These are phyloP conservation scores for Neofelis nebulosa DNA, from an alignment of 2,113 vertebrate genomes.

Conservation along the genomic window DNA sequence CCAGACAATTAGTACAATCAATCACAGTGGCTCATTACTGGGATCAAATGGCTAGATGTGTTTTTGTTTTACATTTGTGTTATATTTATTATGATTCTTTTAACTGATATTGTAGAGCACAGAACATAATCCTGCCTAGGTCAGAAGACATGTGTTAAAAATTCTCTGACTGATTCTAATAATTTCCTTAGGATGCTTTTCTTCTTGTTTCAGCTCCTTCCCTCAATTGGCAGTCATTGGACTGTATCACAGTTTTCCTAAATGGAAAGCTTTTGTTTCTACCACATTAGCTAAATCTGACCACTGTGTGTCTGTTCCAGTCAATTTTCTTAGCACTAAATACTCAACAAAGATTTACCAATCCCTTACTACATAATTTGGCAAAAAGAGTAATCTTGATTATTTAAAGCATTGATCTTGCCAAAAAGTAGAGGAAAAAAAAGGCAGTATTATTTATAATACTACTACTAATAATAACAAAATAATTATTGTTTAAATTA, in stretches of 20 bases:
- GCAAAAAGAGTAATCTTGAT: neutral
- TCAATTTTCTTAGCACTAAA: neutral
- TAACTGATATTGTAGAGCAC: rapidly evolving
- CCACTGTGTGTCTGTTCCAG: neutral
- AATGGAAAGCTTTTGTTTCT: neutral
- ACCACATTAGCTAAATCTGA: neutral
- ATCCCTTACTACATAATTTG: neutral
- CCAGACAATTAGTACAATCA: neutral
- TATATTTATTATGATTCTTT: neutral
- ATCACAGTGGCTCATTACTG: neutral
- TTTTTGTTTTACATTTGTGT: neutral
- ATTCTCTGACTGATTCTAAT: neutral
- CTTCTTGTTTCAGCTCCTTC: neutral
- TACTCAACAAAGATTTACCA: neutral
- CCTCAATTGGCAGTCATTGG: neutral
- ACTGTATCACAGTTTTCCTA: neutral
- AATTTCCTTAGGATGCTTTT: neutral
- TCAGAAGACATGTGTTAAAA: neutral
- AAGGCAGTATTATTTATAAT: neutral
- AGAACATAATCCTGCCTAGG: neutral
- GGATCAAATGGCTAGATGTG: too few species aligned
- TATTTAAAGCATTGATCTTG: neutral
- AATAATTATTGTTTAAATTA: neutral
- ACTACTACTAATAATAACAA: neutral
- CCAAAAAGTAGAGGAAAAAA: neutral